These are phyloP conservation scores for Calephelis nemesis DNA, from an alignment of 1,140 invertebrate genomes.

Conservation along the genomic window DNA sequence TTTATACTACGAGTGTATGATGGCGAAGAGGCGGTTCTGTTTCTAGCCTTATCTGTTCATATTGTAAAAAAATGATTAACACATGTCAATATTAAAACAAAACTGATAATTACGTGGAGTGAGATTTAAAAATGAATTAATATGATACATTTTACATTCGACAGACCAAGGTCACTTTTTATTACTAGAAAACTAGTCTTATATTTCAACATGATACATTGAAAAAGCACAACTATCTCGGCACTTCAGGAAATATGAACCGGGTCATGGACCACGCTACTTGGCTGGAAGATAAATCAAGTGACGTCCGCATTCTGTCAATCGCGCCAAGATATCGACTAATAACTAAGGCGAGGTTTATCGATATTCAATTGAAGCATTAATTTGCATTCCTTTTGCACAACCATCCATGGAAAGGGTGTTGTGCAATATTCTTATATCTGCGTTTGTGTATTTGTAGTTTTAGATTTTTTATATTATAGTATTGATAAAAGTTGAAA, in stretches of 20 bases:
- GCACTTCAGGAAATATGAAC: conserved; percentile 30
- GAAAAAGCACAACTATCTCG: conserved; percentile 18
- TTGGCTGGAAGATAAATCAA: conserved; percentile 41
- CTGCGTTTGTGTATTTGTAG: too few relatives aligned
- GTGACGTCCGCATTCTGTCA: conserved; percentile 44
- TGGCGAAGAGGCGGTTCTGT: too few relatives aligned
- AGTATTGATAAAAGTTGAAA: too few relatives aligned
- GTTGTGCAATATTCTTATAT: too few relatives aligned
- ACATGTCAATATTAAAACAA: too few relatives aligned
- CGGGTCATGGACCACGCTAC: conserved; percentile 36
- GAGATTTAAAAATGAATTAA: neutral
- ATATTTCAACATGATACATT: conserved; percentile 12
- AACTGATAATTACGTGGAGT: too few relatives aligned
- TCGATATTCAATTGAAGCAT: conserved; percentile 36
- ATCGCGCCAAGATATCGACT: conserved; percentile 35
- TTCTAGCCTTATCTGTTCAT: too few relatives aligned
- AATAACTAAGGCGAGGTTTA: conserved; percentile 40
- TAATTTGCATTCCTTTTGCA: neutral
- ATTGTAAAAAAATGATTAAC: too few relatives aligned
- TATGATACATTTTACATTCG: neutral
- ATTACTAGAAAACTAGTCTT: conserved; percentile 7
- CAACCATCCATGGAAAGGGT: neutral
- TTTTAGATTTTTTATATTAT: too few relatives aligned
- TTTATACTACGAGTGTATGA: too few relatives aligned
- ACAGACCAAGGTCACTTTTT: conserved; percentile 1